Evolutionary conservation across 2,113 vertebrate genomes (phyloP).

Genomic region (human): GRCh38 chr1:160303501-160304000

Average conservation of each 20-base stretch:
- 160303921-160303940: background rate
- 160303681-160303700: background rate
- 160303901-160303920: background rate
- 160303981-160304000: background rate
- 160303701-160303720: constrained; percentile 13
- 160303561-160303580: background rate
- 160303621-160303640: background rate
- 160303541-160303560: background rate
- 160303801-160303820: background rate
- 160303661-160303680: background rate
- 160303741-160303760: background rate
- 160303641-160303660: background rate
- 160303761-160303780: background rate
- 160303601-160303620: background rate
- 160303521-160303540: background rate
- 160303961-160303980: background rate
- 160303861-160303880: background rate
- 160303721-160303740: background rate
- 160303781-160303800: background rate
- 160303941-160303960: background rate
- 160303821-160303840: background rate
- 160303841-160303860: background rate
- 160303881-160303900: background rate
- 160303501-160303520: background rate
- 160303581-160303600: background rate